These are phyloP conservation scores for Probosciger aterrimus DNA, from an alignment of 2,113 vertebrate species.

Conservation along the genomic window DNA sequence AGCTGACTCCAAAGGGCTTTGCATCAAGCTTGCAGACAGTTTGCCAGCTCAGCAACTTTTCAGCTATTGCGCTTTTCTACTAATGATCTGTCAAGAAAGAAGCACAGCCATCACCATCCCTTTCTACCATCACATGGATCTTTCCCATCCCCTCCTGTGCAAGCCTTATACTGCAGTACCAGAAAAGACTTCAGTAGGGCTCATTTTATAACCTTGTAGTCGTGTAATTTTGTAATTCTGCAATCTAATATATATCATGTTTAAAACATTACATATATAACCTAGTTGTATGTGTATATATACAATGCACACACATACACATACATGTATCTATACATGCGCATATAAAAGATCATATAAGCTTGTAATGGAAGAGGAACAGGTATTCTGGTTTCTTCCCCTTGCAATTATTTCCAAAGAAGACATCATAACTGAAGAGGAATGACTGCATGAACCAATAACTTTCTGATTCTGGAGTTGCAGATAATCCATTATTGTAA, in stretches of 20 bases:
- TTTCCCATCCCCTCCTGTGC: neutral
- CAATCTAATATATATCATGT: neutral
- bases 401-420: neutral
- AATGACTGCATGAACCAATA: neutral
- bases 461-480: neutral
- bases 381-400: neutral
- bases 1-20: neutral
- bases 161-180: neutral
- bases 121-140: neutral
- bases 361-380: neutral
- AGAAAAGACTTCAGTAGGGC: neutral
- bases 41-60: neutral
- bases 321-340: rapidly evolving
- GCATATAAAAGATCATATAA: no score
- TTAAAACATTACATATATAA: neutral
- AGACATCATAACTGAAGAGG: neutral
- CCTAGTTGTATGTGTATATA: neutral
- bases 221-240: neutral
- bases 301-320: neutral
- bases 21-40: neutral
- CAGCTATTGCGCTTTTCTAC: neutral
- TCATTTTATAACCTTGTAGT: neutral
- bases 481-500: neutral
- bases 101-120: no score
- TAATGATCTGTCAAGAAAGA: neutral